These are phyloP conservation scores for Parus major DNA, from an alignment of 2,113 vertebrate species.

Conservation along the genomic window DNA sequence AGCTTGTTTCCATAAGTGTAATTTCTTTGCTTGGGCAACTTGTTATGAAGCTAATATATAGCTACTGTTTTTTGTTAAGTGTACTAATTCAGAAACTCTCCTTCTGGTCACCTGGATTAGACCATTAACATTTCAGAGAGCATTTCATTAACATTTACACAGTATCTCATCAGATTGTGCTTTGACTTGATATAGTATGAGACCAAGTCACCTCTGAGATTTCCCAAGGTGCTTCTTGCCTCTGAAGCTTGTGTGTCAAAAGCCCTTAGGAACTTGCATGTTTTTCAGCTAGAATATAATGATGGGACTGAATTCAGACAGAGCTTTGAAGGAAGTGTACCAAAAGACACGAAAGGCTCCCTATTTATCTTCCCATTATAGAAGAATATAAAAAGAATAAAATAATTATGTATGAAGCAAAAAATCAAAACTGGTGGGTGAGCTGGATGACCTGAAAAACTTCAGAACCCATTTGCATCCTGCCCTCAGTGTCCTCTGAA, in stretches of 20 bases:
- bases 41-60: background rate
- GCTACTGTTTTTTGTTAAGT: background rate
- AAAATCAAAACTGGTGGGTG: background rate
- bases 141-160: slow-evolving; percentile 58
- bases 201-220: slow-evolving; percentile 21
- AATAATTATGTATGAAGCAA: background rate
- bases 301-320: background rate
- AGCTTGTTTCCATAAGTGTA: background rate
- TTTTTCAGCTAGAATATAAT: slow-evolving; percentile 34
- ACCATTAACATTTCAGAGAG: slow-evolving; percentile 49
- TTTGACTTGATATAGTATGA: slow-evolving; percentile 24
- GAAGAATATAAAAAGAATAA: background rate
- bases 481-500: background rate
- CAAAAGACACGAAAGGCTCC: background rate
- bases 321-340: slow-evolving; percentile 4
- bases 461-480: background rate
- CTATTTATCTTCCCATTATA: background rate
- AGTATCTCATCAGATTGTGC: slow-evolving; percentile 26
- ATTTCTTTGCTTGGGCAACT: background rate
- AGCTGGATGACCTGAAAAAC: background rate
- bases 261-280: background rate
- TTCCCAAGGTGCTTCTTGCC: slow-evolving; percentile 35
- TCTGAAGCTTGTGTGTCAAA: slow-evolving; percentile 43
- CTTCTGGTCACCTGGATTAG: slow-evolving; percentile 38
- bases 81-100: background rate